Conservation (phyloP, 1,140 invertebrate species). For the Augochlora pura region DNA sequence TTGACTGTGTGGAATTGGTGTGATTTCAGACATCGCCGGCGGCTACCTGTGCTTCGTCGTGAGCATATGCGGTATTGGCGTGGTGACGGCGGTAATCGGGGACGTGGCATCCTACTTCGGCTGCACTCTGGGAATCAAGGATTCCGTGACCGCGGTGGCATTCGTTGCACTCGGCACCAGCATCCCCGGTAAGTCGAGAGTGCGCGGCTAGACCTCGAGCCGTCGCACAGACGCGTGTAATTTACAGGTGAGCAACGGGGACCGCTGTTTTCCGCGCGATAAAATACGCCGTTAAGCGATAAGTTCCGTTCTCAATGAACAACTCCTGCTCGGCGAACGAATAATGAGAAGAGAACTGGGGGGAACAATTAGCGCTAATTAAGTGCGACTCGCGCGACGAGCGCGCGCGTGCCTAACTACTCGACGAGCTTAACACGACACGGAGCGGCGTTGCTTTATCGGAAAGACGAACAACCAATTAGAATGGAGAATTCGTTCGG, state of each 20-base stretch:
- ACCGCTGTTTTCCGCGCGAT: constrained; percentile 12
- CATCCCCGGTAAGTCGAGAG: constrained; percentile 91
- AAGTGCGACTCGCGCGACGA: neutral
- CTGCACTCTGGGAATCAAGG: constrained; percentile 97
- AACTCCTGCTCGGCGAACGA: no score
- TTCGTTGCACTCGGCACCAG: constrained; percentile 98
- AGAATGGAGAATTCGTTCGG: no score
- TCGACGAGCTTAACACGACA: no score
- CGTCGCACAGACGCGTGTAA: neutral
- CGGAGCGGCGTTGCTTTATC: no score
- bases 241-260: no score
- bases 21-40: constrained; percentile 86
- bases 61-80: constrained; percentile 95
- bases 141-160: constrained; percentile 97
- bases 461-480: no score
- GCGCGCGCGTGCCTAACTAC: neutral
- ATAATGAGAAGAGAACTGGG: no score
- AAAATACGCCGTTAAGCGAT: neutral
- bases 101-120: constrained; percentile 98
- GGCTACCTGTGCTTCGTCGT: constrained; percentile 97
- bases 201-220: no score
- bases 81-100: constrained; percentile 97
- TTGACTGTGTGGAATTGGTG: neutral
- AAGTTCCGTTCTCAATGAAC: neutral
- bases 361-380: constrained; percentile 27